phyloP scores from a whole-genome alignment of 2,797 vertebrate genomes.

The Pseudochaenichthys georgianus region DNA sequence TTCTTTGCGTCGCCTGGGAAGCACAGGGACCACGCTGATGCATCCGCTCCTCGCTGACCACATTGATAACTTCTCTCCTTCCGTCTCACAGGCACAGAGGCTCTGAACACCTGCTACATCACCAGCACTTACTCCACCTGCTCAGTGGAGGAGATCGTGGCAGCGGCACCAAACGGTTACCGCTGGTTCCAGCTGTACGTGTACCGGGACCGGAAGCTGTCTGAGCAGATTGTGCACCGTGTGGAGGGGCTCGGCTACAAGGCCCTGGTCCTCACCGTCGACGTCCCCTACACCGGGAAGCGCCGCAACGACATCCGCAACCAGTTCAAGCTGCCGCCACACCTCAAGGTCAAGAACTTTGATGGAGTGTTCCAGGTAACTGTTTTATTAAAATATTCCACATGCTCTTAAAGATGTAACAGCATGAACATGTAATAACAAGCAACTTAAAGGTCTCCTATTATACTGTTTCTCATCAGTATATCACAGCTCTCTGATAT shows the following conservation, averaged over 20 bases:
- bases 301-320: conserved; percentile 91
- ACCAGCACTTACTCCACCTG: conserved; percentile 93
- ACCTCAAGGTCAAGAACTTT: conserved; percentile 91
- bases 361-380: conserved; percentile 88
- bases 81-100: conserved; percentile 88
- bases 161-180: conserved; percentile 86
- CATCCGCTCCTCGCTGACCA: neutral
- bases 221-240: conserved; percentile 87
- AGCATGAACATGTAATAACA: too few species aligned
- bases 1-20: too few species aligned
- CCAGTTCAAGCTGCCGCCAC: conserved; percentile 88
- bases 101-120: conserved; percentile 89
- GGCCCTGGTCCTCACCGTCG: conserved; percentile 92
- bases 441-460: too few species aligned
- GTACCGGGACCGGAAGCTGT: conserved; percentile 88
- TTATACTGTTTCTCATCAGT: too few species aligned
- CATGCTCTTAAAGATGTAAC: neutral
- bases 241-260: conserved; percentile 90
- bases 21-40: neutral
- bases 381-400: neutral
- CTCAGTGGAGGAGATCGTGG: conserved; percentile 90
- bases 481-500: too few species aligned
- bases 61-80: neutral
- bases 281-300: conserved; percentile 90
- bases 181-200: conserved; percentile 97